These are phyloP conservation scores for Podargus strigoides DNA, from an alignment of 2,797 vertebrate species.

Conservation along the genomic window DNA sequence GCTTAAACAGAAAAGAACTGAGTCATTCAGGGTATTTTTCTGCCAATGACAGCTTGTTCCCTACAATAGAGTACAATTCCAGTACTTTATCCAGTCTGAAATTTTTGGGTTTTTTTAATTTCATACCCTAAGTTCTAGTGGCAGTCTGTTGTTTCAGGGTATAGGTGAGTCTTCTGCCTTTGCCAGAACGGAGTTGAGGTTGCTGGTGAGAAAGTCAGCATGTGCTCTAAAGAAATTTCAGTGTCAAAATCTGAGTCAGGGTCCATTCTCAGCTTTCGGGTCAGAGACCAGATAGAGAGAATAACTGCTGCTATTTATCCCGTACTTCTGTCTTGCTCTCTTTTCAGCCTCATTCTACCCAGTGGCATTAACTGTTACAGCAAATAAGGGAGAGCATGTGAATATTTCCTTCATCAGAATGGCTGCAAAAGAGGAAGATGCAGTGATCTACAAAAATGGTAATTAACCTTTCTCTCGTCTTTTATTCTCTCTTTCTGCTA, in stretches of 20 bases:
- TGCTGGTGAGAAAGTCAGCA: not conserved
- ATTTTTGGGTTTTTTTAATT: not conserved
- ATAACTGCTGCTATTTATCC: not conserved
- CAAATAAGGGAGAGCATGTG: conserved; percentile 80
- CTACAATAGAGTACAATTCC: not conserved
- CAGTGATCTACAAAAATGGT: conserved; percentile 84
- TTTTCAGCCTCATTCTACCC: conserved; percentile 82
- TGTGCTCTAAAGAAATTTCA: not conserved
- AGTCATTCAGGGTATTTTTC: not conserved
- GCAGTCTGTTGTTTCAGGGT: not conserved
- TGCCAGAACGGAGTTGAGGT: not conserved
- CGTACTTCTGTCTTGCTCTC: not conserved
- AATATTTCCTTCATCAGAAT: conserved; percentile 80
- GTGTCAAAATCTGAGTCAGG: not conserved
- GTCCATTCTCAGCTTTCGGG: not conserved
- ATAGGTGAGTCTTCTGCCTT: not conserved
- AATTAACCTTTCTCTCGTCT: conserved; percentile 11
- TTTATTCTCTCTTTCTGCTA: not conserved
- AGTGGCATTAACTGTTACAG: conserved; percentile 81
- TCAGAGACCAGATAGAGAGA: not conserved
- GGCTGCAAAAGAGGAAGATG: conserved; percentile 79
- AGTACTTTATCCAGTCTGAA: not conserved
- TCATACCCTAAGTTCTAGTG: not conserved
- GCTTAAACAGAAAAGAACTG: not conserved
- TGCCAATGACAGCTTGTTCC: not conserved